Evolutionary conservation across 2,888 invertebrate species (phyloP), one percentile per base, ranked within the genome.

Genomic region (Zaprionus obscuricornis): DNA sequence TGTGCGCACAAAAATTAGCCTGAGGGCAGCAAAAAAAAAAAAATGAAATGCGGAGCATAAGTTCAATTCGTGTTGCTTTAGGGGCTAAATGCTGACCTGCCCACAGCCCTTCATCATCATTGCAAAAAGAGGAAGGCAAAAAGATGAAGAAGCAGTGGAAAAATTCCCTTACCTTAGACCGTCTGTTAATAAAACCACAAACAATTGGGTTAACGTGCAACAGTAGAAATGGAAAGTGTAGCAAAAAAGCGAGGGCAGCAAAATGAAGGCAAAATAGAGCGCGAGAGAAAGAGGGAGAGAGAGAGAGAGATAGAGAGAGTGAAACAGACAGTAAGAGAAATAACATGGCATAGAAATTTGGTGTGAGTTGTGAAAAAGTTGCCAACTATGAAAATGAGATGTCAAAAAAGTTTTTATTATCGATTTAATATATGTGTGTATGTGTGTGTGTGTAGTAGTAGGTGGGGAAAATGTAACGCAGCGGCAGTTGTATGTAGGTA

Each of bases 371-470:
- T 64, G 24, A 50, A 59, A 73, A 78, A 76, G 68, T 75, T 78
- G 29, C 74, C 82, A 81, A 85, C 83, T 78, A 82, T 85, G 82
- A 86, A 86, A 82, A 86, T 86, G 82, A 82, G 85, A 82, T 77
- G 82, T 83, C 85, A 85, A 73, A 83, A 81, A 83, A 85, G 79
- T 83, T 83, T 82, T 78, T 75, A 77, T 86, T 86, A 83, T 83
- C 85, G 83, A 86, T 83, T 83, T 85, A 85, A 78, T 78, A 66
- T 70, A 60, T 63, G 64, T 36, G 42, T 13, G 47, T 47, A 31
- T 13, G 29, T 31, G 22, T 5, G 17, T 8, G 8, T 20, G 6
- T n/a, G 17, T 17, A 24, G 11, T 6, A 1, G 20, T 24, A 20
- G 27, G 14, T 3, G 16, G 26, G 14, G 11, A n/a, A n/a, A n/a